These are phyloP conservation scores for Callospermophilus lateralis DNA, from an alignment of 2,113 vertebrate species.

Conservation along the genomic window DNA sequence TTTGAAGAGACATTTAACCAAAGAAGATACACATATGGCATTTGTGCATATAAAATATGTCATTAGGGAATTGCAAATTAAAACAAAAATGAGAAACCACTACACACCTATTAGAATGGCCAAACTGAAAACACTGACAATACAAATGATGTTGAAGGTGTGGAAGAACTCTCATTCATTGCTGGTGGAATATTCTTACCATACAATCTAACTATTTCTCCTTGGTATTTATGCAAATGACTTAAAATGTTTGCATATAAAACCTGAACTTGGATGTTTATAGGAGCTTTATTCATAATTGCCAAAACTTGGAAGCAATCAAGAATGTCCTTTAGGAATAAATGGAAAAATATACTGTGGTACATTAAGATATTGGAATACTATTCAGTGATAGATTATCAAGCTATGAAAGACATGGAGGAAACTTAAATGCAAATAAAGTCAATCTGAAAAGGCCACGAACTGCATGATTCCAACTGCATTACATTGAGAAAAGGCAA, in stretches of 20 bases:
- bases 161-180: neutral
- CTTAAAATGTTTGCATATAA: neutral
- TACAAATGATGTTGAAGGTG: neutral
- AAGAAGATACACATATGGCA: neutral
- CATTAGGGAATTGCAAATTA: neutral
- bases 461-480: neutral
- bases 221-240: neutral
- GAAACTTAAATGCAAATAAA: neutral
- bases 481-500: neutral
- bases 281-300: neutral
- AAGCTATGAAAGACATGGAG: neutral
- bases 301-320: neutral
- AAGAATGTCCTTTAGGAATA: too few species aligned
- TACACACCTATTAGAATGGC: neutral
- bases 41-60: neutral
- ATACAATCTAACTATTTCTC: too few species aligned
- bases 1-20: neutral
- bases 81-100: neutral
- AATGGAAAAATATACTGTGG: neutral
- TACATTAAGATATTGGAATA: neutral
- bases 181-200: neutral
- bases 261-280: neutral
- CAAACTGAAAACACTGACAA: too few species aligned
- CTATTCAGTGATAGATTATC: neutral
- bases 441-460: neutral